A percentile compares a stretch with the other conserved stretches of the same genome.
These are phyloP conservation scores for Gobio occitaniae DNA, from an alignment of 2,797 vertebrate species.

Conservation along the genomic window DNA sequence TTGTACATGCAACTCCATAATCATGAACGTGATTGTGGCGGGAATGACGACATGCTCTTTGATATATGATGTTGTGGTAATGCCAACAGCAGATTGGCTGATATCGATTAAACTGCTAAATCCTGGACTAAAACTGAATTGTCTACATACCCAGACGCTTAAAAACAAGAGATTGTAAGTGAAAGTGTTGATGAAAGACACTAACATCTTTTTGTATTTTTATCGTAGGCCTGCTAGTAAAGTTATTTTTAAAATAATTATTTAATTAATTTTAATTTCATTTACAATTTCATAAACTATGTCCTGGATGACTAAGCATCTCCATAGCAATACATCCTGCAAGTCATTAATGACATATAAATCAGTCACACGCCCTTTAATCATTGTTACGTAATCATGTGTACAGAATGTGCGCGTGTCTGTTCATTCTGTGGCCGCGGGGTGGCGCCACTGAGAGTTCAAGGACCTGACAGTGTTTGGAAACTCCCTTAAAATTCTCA, in stretches of 20 bases:
- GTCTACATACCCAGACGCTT: background rate
- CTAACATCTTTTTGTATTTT: background rate
- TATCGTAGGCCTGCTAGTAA: background rate
- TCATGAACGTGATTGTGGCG: background rate
- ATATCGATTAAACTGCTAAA: background rate
- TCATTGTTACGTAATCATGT: background rate
- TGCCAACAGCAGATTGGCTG: background rate
- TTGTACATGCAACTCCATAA: constrained; percentile 7
- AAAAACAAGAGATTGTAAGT: background rate
- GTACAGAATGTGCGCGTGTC: background rate
- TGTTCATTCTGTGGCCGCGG: background rate
- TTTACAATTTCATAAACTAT: background rate
- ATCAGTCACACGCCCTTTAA: background rate
- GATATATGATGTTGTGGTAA: background rate
- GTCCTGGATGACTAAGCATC: constrained; percentile 23
- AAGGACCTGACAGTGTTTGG: background rate
- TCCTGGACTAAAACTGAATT: background rate
- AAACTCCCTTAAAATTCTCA: constrained; percentile 37
- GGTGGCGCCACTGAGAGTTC: constrained; percentile 12
- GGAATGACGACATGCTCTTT: background rate
- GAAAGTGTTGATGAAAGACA: background rate
- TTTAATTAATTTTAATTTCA: background rate
- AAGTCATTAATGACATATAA: constrained; percentile 7
- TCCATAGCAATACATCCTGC: constrained; percentile 22
- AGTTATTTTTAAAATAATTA: too few relatives aligned